phyloP scores from a whole-genome alignment of 2,797 vertebrate genomes.

The Hoplostethus mediterraneus region DNA sequence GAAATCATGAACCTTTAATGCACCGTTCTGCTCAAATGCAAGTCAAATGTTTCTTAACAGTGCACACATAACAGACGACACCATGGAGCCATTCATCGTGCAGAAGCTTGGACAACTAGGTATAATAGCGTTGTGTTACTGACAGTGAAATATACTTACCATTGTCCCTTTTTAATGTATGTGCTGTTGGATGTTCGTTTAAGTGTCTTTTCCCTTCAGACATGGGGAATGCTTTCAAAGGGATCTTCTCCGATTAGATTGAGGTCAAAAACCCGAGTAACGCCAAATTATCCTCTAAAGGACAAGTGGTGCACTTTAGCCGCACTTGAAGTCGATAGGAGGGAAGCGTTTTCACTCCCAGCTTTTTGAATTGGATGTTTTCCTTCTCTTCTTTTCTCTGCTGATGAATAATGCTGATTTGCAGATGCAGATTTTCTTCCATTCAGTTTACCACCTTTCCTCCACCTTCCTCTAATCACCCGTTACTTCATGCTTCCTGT shows the following conservation, averaged over 20 bases:
- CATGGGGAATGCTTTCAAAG: neutral
- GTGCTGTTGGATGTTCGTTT: neutral
- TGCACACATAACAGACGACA: conserved; percentile 4
- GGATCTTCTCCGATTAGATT: neutral
- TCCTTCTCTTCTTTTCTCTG: neutral
- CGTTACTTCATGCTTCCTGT: conserved; percentile 21
- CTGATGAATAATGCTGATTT: conserved; percentile 41
- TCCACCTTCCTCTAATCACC: conserved; percentile 45
- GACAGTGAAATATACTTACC: neutral
- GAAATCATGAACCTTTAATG: conserved; percentile 56
- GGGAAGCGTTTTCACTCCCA: neutral
- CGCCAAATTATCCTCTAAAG: neutral
- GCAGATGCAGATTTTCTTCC: conserved; percentile 21
- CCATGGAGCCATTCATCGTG: conserved; percentile 1
- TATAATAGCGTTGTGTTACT: neutral
- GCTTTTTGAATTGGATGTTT: conserved; percentile 7
- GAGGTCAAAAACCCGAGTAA: conserved; percentile 16
- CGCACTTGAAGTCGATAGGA: neutral
- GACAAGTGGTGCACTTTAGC: conserved; percentile 18
- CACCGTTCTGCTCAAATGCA: conserved; percentile 28
- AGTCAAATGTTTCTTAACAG: conserved; percentile 36
- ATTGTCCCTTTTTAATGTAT: neutral
- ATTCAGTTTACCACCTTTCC: conserved; percentile 33
- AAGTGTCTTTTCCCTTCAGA: neutral
- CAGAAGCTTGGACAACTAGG: neutral